Percentiles rank a stretch among this genome's conserved stretches.
Evolutionary conservation across 2,888 invertebrate species (phyloP).

Genomic region (Cephus rjabovi): DNA sequence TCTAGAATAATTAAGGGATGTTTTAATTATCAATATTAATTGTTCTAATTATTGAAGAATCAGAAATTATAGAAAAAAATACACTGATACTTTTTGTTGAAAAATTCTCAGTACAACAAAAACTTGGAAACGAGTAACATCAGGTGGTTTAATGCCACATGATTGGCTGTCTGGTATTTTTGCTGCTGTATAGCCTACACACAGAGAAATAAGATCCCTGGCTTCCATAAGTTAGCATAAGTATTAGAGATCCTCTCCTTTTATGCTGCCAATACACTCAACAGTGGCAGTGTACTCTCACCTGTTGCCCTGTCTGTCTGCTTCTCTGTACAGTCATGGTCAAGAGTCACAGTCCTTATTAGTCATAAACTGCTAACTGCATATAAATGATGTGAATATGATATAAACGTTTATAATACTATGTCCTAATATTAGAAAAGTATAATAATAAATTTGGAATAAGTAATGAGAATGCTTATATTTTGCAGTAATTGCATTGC

Average conservation of each 20-base stretch:
- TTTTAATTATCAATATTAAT: not conserved
- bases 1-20: not conserved
- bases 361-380: not conserved
- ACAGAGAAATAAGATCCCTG: slow-evolving; percentile 11
- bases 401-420: too few species aligned
- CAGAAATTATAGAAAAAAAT: slow-evolving; percentile 22
- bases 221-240: slow-evolving; percentile 25
- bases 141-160: slow-evolving; percentile 3
- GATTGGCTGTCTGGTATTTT: slow-evolving; percentile 18
- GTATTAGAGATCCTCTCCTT: slow-evolving; percentile 20
- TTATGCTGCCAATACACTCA: slow-evolving; percentile 10
- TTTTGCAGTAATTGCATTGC: not conserved
- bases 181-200: slow-evolving; percentile 1
- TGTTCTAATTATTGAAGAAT: not conserved
- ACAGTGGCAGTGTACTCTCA: slow-evolving; percentile 28
- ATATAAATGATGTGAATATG: not conserved
- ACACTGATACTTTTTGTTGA: not conserved
- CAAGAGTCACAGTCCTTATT: slow-evolving; percentile 16
- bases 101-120: not conserved
- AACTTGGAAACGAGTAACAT: not conserved
- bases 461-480: not conserved
- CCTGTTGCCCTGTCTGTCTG: slow-evolving; percentile 37
- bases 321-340: slow-evolving; percentile 27
- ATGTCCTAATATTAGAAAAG: not conserved
- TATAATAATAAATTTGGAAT: too few species aligned